Evolutionary conservation across 2,888 invertebrate genomes (phyloP), one percentile per base, ranked within the genome.

Genomic region (Chloroclysta siterata): DNA sequence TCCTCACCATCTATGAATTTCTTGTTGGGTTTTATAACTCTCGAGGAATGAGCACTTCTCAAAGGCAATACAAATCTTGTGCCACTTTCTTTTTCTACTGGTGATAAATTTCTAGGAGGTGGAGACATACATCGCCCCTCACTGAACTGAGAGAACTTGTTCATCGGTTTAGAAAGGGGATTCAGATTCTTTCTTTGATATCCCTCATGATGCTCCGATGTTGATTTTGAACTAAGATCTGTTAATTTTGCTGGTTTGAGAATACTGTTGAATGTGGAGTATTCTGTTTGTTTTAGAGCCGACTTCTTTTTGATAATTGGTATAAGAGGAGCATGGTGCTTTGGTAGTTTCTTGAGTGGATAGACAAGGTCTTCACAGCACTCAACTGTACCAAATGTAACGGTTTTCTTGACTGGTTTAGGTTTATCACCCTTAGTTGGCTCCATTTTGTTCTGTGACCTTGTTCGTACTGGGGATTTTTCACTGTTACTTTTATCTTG

Each of bases 1-100:
- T 94, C 95, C 68, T 95, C 94, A 65, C 94, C 94, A 79, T 96
- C 96, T 60, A 97, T 94, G 78, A 97, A 96, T 71, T 96, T 94
- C 87, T 97, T 98, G 80, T 97, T 97, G 46, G 98, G 97, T 83
- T 97, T 98, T 58, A 97, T 97, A 48, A 97, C 96, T 71, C 98
- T 94, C 5, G 97, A 97, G 47, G 97, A 97, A 83, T 97, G 96
- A 14, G 95, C 96, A 92, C 97, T 97, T 75, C 97, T 94, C 52
- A 95, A 94, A 15, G 97, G 97, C 67, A 97, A 88, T 39, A 97
- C 95, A 92, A 97, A 97, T 83, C 95, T 96, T 55, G 94, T 67
- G 65, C 72, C 79, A 73, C 72, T 81, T 44, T 91, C 90, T 74
- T 85, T 90, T 44, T 92, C 90, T 14, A 86, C 70, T 42, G 89